Evolutionary conservation across 2,113 vertebrate species (phyloP).

Genomic region (Piaya cayana): DNA sequence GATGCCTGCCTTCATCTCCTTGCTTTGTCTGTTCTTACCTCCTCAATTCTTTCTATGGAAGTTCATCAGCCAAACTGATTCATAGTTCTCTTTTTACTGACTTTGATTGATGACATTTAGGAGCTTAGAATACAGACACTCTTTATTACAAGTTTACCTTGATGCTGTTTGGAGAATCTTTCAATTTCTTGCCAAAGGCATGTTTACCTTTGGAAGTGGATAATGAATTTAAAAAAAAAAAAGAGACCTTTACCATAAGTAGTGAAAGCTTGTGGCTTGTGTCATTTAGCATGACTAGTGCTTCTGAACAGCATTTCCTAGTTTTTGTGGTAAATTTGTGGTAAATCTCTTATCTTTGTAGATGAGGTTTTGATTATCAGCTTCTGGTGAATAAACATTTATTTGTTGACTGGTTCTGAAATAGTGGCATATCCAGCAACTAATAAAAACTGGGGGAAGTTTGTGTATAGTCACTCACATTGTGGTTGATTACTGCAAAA

Average conservation of each 20-base stretch:
- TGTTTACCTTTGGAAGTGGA: background rate
- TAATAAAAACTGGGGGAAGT: background rate
- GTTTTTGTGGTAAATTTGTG: background rate
- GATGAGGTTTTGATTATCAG: background rate
- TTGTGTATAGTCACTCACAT: background rate
- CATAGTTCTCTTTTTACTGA: background rate
- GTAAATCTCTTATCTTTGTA: background rate
- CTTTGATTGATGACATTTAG: background rate
- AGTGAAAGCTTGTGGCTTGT: background rate
- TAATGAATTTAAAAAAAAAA: background rate
- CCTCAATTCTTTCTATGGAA: background rate
- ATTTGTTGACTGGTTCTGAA: background rate
- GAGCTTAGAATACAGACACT: background rate
- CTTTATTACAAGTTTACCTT: background rate
- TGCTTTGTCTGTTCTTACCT: background rate
- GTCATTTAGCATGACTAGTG: background rate
- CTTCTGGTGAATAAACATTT: background rate
- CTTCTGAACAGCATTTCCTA: background rate
- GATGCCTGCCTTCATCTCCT: background rate
- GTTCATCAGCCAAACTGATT: background rate
- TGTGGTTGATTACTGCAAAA: background rate
- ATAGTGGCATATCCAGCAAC: background rate
- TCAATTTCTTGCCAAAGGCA: background rate
- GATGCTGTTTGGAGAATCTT: background rate
- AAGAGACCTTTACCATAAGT: background rate